Evolutionary conservation across 1,140 invertebrate species (phyloP), one percentile per base, ranked within the genome.

Genomic region (Neocloeon triangulifer): DNA sequence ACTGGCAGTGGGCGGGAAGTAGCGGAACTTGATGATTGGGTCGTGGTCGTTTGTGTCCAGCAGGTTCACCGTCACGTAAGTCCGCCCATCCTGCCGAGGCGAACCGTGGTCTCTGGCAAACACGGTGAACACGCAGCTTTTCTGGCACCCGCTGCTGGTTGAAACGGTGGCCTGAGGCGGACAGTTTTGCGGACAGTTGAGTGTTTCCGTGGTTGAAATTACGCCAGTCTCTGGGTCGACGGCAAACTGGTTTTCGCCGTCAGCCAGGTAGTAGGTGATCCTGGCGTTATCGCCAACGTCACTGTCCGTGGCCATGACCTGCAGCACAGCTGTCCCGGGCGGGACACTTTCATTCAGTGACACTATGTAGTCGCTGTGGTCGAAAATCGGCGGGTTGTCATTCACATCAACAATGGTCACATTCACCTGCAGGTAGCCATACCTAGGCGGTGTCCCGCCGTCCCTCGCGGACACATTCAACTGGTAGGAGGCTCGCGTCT

Each of bases 11-110:
- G 71, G 56, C 5, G 82, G 80, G 46, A 86, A 80, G 50, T 89
- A 89, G 6, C 70, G 69, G 47, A 95, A 92, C 36, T 70, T 72
- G 30, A 95, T 91, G 16, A 77, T 64, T 3, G 89, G 91, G 55
- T 86, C 81, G 48, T 95, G 86, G 59, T 94, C 85, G 53, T 94
- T 94, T 2, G 82, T 76, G 50, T 94, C 88, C 19, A 91, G 58
- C 10, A 95, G 57, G 53, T 85, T 91, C 0, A 95, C 81, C 3
- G 82, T 91, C 1, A 96, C 80, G 54, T 94, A 95, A 14, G 89
- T 86, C 23, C 88, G 60, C 4, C 86, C 86, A 47, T 86, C 78
- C 51, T 91, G 81, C 19, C 79, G 54, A 0, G 85, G 85, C 5
- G 71, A 70, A 1, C 88, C 88, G 41, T 91, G 78, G 57, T 96